These are phyloP conservation scores for Himalopsyche japonica DNA, from an alignment of 2,888 invertebrate species.

Conservation along the genomic window DNA sequence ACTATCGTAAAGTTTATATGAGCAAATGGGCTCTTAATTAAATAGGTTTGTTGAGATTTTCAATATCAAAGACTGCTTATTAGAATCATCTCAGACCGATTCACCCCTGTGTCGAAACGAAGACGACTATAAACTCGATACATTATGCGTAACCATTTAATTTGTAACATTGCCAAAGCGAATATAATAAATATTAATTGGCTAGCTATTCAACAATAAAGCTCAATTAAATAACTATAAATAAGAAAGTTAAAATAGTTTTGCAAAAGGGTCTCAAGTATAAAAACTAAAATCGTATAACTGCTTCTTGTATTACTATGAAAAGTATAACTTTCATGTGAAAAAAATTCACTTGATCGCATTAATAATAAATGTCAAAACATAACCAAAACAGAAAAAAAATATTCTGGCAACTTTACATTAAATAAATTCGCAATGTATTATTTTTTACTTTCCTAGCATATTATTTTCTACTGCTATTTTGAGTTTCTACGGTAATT, in stretches of 20 bases:
- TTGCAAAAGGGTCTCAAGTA: too few relatives aligned
- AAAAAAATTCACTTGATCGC: too few relatives aligned
- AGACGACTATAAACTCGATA: neutral
- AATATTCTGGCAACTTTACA: too few relatives aligned
- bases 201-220: neutral
- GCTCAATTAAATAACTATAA: neutral
- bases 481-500: too few relatives aligned
- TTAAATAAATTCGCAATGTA: too few relatives aligned
- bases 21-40: neutral
- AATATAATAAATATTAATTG: neutral
- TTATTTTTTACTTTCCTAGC: too few relatives aligned
- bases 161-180: neutral
- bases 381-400: too few relatives aligned
- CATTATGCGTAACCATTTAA: neutral
- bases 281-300: too few relatives aligned
- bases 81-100: neutral
- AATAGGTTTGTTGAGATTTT: neutral
- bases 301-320: too few relatives aligned
- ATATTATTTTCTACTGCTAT: too few relatives aligned
- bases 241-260: neutral
- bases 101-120: neutral
- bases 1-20: neutral
- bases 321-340: too few relatives aligned
- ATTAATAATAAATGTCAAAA: too few relatives aligned
- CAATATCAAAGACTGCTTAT: neutral